Evolutionary conservation across 2,888 invertebrate genomes (phyloP).

Genomic region (Sialis lutaria): DNA sequence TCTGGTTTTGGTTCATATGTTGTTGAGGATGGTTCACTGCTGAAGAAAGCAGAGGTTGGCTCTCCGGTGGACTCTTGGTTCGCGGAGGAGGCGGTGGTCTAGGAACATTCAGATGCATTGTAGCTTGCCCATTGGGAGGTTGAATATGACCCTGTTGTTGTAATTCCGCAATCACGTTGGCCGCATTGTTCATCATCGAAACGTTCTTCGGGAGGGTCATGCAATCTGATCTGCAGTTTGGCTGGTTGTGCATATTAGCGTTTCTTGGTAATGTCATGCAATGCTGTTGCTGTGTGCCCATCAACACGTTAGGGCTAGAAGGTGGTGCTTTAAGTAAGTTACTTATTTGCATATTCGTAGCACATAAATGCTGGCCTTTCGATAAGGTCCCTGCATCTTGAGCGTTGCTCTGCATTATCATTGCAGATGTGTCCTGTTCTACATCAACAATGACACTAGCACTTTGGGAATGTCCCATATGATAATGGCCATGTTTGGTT

Average conservation of each 20-base stretch:
- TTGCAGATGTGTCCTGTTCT: slow-evolving; percentile 48
- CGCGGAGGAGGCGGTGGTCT: slow-evolving; percentile 36
- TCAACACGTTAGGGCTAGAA: slow-evolving; percentile 33
- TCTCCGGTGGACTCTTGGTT: slow-evolving; percentile 36
- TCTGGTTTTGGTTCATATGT: slow-evolving; percentile 24
- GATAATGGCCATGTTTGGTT: slow-evolving; percentile 65
- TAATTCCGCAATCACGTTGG: slow-evolving; percentile 34
- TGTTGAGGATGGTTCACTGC: slow-evolving; percentile 23
- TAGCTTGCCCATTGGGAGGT: slow-evolving; percentile 40
- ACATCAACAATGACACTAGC: slow-evolving; percentile 72
- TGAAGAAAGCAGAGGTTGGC: slow-evolving; percentile 30
- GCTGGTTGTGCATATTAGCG: slow-evolving; percentile 26
- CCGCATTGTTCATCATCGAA: slow-evolving; percentile 28
- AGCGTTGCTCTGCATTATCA: slow-evolving; percentile 36
- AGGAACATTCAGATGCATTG: slow-evolving; percentile 35
- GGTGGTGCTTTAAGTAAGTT: slow-evolving; percentile 44
- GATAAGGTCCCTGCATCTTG: slow-evolving; percentile 31
- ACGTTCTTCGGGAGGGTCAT: slow-evolving; percentile 44
- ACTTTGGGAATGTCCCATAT: slow-evolving; percentile 56
- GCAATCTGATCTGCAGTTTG: slow-evolving; percentile 16
- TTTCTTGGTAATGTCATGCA: slow-evolving; percentile 33
- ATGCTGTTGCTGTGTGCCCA: slow-evolving; percentile 26
- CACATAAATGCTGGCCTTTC: slow-evolving; percentile 34
- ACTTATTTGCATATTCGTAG: slow-evolving; percentile 25
- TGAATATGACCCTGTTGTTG: slow-evolving; percentile 39